Conservation (phyloP, 2,797 vertebrate species). For the Brotula barbata region DNA sequence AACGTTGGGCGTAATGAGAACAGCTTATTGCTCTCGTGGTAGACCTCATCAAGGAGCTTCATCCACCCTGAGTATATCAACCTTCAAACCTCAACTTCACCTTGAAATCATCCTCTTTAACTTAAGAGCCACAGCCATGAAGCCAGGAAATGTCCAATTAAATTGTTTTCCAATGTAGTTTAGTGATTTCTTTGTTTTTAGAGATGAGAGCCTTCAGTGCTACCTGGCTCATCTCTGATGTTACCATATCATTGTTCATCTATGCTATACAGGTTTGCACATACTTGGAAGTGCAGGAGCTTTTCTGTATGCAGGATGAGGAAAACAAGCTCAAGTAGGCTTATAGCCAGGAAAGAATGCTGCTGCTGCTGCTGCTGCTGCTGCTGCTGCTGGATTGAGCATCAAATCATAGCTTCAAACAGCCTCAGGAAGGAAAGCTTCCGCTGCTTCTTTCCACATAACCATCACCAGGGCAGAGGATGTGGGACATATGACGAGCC, state of each 20-base stretch:
- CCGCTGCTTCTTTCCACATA: constrained; percentile 53
- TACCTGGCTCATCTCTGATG: neutral
- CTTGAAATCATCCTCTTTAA: constrained; percentile 8
- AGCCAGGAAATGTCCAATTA: neutral
- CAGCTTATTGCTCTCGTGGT: constrained; percentile 25
- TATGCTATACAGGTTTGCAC: neutral
- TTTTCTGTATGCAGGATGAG: constrained; percentile 10
- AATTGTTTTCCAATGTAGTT: neutral
- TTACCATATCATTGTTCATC: neutral
- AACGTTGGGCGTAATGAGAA: constrained; percentile 38
- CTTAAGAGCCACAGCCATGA: constrained; percentile 5
- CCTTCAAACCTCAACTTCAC: constrained; percentile 12
- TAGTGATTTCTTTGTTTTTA: neutral
- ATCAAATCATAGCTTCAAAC: constrained; percentile 27
- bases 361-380: constrained; percentile 27
- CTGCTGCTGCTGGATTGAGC: constrained; percentile 1
- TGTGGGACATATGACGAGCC: constrained; percentile 54
- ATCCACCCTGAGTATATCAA: constrained; percentile 14
- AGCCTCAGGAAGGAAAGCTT: constrained; percentile 51
- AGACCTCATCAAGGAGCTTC: constrained; percentile 33
- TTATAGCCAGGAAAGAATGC: constrained; percentile 13
- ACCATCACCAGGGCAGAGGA: constrained; percentile 55
- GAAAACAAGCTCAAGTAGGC: constrained; percentile 7
- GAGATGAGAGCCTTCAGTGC: too few relatives aligned
- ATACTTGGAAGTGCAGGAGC: too few relatives aligned